Percentiles rank a stretch among this genome's conserved stretches.
Conservation (phyloP, 2,113 vertebrate species). For the Sinocyclocheilus anophthalmus region DNA sequence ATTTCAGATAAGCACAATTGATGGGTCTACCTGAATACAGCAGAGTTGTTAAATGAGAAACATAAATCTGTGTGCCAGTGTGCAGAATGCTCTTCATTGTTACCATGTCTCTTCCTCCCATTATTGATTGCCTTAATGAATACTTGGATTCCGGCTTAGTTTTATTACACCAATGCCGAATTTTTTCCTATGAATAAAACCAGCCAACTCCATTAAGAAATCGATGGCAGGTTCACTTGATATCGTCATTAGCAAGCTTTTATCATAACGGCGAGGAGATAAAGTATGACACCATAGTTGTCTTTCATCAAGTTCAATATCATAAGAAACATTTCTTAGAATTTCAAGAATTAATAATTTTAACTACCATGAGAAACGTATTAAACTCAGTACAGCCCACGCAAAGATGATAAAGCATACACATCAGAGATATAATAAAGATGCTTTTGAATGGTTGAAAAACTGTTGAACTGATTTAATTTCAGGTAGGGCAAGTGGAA, state of each 20-base stretch:
- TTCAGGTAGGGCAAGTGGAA: no score
- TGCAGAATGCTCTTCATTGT: conserved; percentile 7
- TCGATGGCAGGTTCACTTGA: conserved; percentile 51
- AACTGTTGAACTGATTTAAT: background rate
- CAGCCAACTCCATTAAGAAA: conserved; percentile 52
- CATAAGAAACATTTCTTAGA: background rate
- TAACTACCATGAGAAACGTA: conserved; percentile 30
- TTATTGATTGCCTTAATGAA: conserved; percentile 56
- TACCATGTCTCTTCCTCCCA: conserved; percentile 3
- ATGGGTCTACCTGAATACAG: conserved; percentile 11
- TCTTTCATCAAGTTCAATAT: conserved; percentile 47
- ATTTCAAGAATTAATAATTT: background rate
- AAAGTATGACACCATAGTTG: conserved; percentile 49
- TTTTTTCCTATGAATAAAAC: conserved; percentile 50
- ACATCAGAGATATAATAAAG: background rate
- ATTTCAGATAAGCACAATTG: conserved; percentile 34
- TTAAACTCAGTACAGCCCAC: conserved; percentile 24
- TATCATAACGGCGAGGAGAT: conserved; percentile 47
- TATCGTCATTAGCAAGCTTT: conserved; percentile 53
- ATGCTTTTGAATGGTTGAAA: background rate
- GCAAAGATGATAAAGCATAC: conserved; percentile 2
- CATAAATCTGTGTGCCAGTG: conserved; percentile 45
- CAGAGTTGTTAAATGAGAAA: conserved; percentile 45
- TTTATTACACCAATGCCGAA: conserved; percentile 31
- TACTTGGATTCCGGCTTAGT: conserved; percentile 38